These are phyloP conservation scores for Morpho achilles DNA, from an alignment of 2,888 invertebrate species.

Conservation along the genomic window DNA sequence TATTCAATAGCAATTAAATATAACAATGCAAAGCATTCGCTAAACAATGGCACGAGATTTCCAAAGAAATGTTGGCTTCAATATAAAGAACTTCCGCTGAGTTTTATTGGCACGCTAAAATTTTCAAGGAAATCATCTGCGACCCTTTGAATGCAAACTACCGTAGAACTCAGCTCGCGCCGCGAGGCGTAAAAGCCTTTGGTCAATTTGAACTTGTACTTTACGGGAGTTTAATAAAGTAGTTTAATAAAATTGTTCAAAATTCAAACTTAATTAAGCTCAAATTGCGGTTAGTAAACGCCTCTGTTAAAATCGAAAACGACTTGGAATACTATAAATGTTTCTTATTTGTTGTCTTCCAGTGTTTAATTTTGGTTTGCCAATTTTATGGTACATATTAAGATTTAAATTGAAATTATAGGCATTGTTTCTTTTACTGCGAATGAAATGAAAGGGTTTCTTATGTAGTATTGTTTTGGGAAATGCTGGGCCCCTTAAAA, in stretches of 20 bases:
- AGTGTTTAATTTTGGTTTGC: too few relatives aligned
- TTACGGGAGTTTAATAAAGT: slow-evolving; percentile 14
- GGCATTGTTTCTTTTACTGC: too few relatives aligned
- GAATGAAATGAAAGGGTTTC: too few relatives aligned
- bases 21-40: too few relatives aligned
- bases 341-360: too few relatives aligned
- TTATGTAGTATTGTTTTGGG: too few relatives aligned
- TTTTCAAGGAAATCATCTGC: slow-evolving; percentile 32
- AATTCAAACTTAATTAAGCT: slow-evolving; percentile 1
- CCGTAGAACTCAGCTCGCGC: slow-evolving; percentile 13
- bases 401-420: too few relatives aligned
- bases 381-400: too few relatives aligned
- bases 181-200: slow-evolving; percentile 36
- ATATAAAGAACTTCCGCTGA: slow-evolving; percentile 7
- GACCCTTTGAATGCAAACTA: slow-evolving; percentile 34
- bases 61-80: slow-evolving; percentile 3
- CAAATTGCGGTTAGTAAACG: slow-evolving; percentile 4
- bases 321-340: too few relatives aligned
- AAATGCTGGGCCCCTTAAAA: too few relatives aligned
- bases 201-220: slow-evolving; percentile 53
- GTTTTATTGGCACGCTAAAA: slow-evolving; percentile 18
- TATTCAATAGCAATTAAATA: too few relatives aligned
- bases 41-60: slow-evolving; percentile 5
- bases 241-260: slow-evolving; percentile 14
- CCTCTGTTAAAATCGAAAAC: too few relatives aligned